A percentile compares a stretch with the other conserved stretches of the same genome.
Evolutionary conservation across 2,888 invertebrate species (phyloP).

Genomic region (Hoplodrina blanda): DNA sequence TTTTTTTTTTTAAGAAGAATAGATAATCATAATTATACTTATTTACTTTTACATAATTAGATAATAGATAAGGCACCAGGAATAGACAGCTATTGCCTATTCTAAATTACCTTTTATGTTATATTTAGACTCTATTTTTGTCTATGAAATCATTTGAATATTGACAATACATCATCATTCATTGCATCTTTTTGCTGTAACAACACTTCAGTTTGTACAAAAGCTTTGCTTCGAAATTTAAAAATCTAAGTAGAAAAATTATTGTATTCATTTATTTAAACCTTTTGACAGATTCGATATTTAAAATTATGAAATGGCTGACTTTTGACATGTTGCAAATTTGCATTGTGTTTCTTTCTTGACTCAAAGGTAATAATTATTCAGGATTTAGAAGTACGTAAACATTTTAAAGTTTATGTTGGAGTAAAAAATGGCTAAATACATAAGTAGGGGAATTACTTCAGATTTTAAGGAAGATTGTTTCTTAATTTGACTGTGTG

Average conservation of each 20-base stretch:
- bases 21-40: too few species aligned
- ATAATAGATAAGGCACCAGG: too few species aligned
- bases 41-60: too few species aligned
- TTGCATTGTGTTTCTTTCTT: conserved; percentile 9
- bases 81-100: neutral
- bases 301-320: conserved; percentile 24
- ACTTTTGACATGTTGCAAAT: conserved; percentile 32
- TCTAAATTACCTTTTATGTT: neutral
- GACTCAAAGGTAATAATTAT: conserved; percentile 30
- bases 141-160: conserved; percentile 6
- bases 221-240: conserved; percentile 8
- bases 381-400: conserved; percentile 26
- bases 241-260: conserved; percentile 15
- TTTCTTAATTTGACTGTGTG: neutral
- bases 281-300: conserved; percentile 20
- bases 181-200: conserved; percentile 18
- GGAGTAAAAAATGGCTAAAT: conserved; percentile 11
- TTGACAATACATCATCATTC: conserved; percentile 8
- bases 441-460: conserved; percentile 43
- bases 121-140: neutral
- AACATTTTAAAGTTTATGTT: conserved; percentile 17
- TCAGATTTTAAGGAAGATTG: conserved; percentile 16
- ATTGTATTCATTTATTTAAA: conserved; percentile 14
- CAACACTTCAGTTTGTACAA: neutral
- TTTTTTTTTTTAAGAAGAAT: too few species aligned